A percentile compares a stretch with the other conserved stretches of the same genome.
Conservation (phyloP, 2,888 invertebrate species). For the Philonicus albiceps region DNA sequence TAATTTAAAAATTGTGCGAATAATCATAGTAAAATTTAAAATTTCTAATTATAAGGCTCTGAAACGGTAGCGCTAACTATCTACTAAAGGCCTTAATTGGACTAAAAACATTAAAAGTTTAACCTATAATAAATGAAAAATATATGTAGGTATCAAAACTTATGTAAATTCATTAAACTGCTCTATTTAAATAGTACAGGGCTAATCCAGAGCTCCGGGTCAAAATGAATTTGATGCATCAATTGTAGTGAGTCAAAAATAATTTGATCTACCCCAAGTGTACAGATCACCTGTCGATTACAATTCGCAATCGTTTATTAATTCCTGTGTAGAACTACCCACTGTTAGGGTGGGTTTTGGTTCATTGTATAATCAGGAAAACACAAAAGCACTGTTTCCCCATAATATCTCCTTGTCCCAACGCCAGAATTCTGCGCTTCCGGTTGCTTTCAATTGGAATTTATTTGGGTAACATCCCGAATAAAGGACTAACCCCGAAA, state of each 20-base stretch:
- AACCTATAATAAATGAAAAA: too few species aligned
- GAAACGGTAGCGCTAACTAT: too few species aligned
- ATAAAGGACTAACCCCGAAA: background rate
- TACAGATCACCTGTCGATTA: background rate
- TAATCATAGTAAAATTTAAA: too few species aligned
- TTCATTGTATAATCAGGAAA: background rate
- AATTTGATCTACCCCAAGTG: background rate
- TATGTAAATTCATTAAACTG: too few species aligned
- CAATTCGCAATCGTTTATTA: background rate
- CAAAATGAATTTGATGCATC: background rate
- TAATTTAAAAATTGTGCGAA: too few species aligned
- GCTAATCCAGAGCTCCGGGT: too few species aligned
- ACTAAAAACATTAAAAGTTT: too few species aligned
- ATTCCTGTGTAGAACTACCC: background rate
- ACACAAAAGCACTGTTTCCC: background rate
- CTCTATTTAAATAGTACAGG: too few species aligned
- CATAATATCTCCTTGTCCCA: background rate
- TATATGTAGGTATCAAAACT: too few species aligned
- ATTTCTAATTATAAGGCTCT: too few species aligned
- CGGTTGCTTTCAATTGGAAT: background rate
- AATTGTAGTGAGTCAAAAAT: background rate
- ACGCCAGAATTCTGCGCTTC: background rate
- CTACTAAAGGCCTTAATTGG: too few species aligned
- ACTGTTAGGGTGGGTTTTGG: background rate
- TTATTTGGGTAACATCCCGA: background rate